Conservation (phyloP, 2,888 invertebrate genomes). For the Apodemia duryi region DNA sequence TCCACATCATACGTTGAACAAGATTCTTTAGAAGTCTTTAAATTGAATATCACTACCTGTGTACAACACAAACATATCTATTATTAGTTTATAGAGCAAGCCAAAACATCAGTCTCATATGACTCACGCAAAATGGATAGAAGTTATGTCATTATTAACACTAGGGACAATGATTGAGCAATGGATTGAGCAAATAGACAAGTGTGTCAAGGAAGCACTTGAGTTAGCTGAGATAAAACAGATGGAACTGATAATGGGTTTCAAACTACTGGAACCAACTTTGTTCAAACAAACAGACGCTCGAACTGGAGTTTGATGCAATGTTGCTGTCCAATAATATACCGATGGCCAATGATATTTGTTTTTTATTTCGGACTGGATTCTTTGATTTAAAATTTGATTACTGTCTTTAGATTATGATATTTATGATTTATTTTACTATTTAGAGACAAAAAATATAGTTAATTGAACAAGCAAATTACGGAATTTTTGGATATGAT, state of each 20-base stretch:
- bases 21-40: constrained; percentile 57
- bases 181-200: constrained; percentile 36
- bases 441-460: no score
- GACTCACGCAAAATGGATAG: constrained; percentile 27
- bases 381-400: not conserved
- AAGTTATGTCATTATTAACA: constrained; percentile 53
- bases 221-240: constrained; percentile 46
- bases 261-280: constrained; percentile 14
- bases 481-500: no score
- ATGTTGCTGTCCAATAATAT: not conserved
- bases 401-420: not conserved
- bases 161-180: constrained; percentile 44
- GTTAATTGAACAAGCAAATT: no score
- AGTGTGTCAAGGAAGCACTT: constrained; percentile 62
- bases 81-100: constrained; percentile 26
- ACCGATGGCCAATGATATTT: not conserved
- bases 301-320: constrained; percentile 11
- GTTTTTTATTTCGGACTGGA: not conserved
- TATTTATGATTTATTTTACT: not conserved
- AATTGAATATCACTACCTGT: constrained; percentile 64
- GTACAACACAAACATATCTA: constrained; percentile 27
- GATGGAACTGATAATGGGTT: constrained; percentile 37
- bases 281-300: constrained; percentile 7
- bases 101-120: constrained; percentile 23
- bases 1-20: constrained; percentile 60